Evolutionary conservation across 2,113 vertebrate species (phyloP).

Genomic region (Xiphias gladius): DNA sequence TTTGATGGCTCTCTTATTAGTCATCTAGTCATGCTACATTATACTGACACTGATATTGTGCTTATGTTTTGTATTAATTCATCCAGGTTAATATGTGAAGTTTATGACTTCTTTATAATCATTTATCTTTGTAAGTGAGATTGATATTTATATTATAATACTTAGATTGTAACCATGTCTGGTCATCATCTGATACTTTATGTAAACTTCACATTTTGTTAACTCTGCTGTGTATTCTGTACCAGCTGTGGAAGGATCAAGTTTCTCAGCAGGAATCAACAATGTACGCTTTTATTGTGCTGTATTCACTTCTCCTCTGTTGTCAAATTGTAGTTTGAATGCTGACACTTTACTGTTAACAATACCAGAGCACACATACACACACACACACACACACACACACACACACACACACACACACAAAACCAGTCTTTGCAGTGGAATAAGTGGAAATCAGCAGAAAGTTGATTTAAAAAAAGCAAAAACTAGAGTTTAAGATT

Average conservation of each 20-base stretch:
- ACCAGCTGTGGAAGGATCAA: slow-evolving; percentile 2
- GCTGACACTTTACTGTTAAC: background rate
- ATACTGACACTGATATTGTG: slow-evolving; percentile 48
- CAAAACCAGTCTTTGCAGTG: background rate
- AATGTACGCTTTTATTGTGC: background rate
- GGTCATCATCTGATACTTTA: background rate
- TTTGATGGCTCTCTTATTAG: slow-evolving; percentile 64
- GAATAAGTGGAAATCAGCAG: slow-evolving; percentile 2
- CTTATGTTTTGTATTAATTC: slow-evolving; percentile 40
- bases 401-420: background rate
- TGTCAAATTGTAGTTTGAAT: background rate
- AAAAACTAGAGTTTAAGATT: background rate
- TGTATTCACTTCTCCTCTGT: background rate
- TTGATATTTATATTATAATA: slow-evolving; percentile 24
- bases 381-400: background rate
- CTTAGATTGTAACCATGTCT: background rate
- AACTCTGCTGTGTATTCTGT: background rate
- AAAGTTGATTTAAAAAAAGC: background rate
- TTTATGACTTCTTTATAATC: slow-evolving; percentile 36
- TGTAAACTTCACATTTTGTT: background rate
- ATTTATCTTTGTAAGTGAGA: slow-evolving; percentile 26
- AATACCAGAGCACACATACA: background rate
- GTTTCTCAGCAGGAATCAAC: slow-evolving; percentile 4
- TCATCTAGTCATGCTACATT: slow-evolving; percentile 52
- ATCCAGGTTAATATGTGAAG: slow-evolving; percentile 36